Percentiles rank a stretch among this genome's conserved stretches.
These are phyloP conservation scores for Lithosia quadra DNA, from an alignment of 2,888 invertebrate species.

Conservation along the genomic window DNA sequence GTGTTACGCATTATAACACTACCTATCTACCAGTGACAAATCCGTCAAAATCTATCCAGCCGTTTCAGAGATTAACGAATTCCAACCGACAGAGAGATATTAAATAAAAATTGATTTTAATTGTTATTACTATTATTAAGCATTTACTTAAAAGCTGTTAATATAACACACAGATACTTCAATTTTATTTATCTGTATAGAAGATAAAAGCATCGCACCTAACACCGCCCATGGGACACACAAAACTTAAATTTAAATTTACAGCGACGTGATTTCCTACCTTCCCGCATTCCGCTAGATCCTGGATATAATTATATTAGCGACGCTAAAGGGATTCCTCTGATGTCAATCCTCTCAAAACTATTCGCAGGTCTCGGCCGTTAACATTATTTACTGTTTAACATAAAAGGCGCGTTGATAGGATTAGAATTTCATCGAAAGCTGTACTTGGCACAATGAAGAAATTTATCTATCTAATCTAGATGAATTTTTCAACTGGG, in stretches of 20 bases:
- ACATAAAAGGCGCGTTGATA: neutral
- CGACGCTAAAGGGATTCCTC: constrained; percentile 12
- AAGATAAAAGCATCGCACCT: neutral
- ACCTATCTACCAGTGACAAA: too few relatives aligned
- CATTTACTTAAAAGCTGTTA: too few relatives aligned
- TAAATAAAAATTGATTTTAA: too few relatives aligned
- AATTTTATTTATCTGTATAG: too few relatives aligned
- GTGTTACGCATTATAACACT: too few relatives aligned
- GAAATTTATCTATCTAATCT: too few relatives aligned
- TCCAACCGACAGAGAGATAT: too few relatives aligned
- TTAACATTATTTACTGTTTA: neutral
- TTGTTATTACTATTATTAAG: too few relatives aligned
- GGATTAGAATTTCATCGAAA: neutral
- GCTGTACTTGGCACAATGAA: neutral
- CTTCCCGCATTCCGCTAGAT: neutral
- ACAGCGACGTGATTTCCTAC: constrained; percentile 7
- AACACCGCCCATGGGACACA: neutral
- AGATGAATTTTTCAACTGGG: too few relatives aligned
- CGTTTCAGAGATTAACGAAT: too few relatives aligned
- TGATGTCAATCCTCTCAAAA: neutral
- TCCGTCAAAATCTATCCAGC: too few relatives aligned
- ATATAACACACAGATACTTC: too few relatives aligned
- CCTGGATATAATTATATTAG: constrained; percentile 2
- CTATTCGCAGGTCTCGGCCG: neutral
- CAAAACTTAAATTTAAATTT: neutral